A percentile compares a stretch with the other conserved stretches of the same genome.
These are phyloP conservation scores for Todus mexicanus DNA, from an alignment of 2,797 vertebrate genomes.

Conservation along the genomic window DNA sequence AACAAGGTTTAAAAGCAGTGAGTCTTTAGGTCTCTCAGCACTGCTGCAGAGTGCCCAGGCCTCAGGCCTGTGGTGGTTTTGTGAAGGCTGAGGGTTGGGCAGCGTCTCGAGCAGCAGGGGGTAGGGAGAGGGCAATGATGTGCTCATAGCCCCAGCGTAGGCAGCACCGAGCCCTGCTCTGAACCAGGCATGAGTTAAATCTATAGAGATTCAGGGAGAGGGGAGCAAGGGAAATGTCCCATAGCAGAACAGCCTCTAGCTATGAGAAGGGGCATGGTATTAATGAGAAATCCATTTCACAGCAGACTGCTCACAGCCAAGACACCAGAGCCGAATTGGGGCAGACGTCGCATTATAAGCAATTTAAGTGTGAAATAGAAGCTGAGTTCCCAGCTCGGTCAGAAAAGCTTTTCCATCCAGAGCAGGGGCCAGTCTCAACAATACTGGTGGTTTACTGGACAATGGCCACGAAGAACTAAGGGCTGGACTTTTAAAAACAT, in stretches of 20 bases:
- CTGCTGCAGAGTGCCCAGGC: not conserved
- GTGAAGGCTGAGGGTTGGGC: not conserved
- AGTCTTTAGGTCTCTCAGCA: not conserved
- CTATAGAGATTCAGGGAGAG: not conserved
- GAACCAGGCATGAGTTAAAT: not conserved
- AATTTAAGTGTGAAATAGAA: not conserved
- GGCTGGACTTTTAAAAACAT: too few relatives aligned
- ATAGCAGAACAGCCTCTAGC: not conserved
- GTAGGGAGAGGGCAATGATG: rapidly evolving
- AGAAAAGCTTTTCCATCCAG: not conserved
- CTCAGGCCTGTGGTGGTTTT: not conserved
- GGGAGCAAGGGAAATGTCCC: not conserved
- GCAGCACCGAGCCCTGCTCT: not conserved
- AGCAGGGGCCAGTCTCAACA: not conserved
- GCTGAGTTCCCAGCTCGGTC: rapidly evolving
- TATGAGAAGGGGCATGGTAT: rapidly evolving
- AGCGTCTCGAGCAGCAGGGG: rapidly evolving
- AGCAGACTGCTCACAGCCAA: not conserved
- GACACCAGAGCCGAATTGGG: not conserved
- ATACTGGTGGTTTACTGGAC: not conserved
- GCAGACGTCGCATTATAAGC: rapidly evolving
- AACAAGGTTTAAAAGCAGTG: not conserved
- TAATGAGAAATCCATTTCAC: not conserved
- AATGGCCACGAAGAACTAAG: not conserved
- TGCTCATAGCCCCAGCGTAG: rapidly evolving